Evolutionary conservation across 2,888 invertebrate genomes (phyloP), one percentile per base, ranked within the genome.

Genomic region (Spisula subtruncata): DNA sequence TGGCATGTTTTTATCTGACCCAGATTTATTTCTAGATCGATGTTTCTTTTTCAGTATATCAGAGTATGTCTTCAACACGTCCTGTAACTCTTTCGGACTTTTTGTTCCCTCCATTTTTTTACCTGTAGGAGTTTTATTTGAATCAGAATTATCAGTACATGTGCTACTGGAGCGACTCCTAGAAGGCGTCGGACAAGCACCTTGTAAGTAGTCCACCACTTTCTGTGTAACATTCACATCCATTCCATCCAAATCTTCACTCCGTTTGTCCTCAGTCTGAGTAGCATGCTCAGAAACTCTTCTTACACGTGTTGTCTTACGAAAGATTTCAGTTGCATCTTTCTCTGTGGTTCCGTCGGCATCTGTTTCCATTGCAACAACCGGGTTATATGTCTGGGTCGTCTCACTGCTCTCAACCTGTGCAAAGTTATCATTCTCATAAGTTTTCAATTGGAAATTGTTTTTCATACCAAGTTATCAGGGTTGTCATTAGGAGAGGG

Each of bases 51-150:
- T 51, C 20, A 91, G 66, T 18, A 91, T 92, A 85, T 85, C 66
- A 4, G 92, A 89, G 51, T 92, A 92, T 0, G 87, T 90, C n/a
- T 89, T 81, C 20, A 92, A 54, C 20, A 92, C 90, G 18, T 81
- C 56, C 56, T 92, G 84, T 20, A 90, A 83, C 85, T 92, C 90
- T 10, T 90, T 66, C 16, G 92, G 92, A 51, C 92, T 92, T 71
- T 90, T 92, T 20, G 88, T 84, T 20, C 56, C 75, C 41, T 56
- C 75, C 16, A 32, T 48, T 25, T 89, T 86, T 18, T 54, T 51
- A 83, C 86, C 83, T 35, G 35, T 66, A 5, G 86, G 83, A 0
- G 85, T 75, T 60, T 56, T 87, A 25, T 54, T n/a, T 20, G 60
- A 56, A 14, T 81, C 87, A 20, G 71, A 25, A 8, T 48, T 87